Base-by-base conservation (phyloP, 1,140 invertebrate species). In the Danaus plexippus region DNA sequence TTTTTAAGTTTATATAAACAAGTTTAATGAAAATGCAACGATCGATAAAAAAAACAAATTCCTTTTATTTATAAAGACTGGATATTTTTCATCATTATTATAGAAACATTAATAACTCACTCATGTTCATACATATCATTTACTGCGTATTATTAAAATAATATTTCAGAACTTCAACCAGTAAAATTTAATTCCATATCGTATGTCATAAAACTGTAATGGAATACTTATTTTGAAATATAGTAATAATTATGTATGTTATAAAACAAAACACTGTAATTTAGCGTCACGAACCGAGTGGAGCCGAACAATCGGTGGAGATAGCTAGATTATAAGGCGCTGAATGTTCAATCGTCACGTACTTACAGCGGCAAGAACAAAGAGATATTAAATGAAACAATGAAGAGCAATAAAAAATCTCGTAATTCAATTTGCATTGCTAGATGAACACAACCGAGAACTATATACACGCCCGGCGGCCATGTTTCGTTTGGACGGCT, bases 341-440 rank as follows among this genome's bases (percentile, higher is more conserved):
- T 73, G 76, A 82, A 71, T 65, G 80, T 72, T 78, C 77, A 69
- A 71, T 81, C 84, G 80, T 85, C 84, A 85, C 84, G 84, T 87
- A 82, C 64, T 79, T 72, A 71, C 61, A 44, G 51, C 81, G 78
- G 81, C 71, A 75, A 80, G 73, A 85, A 85, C 80, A 87, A 85
- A 87, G 84, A 59, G 62, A 64, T 64, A 71, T 75, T 72, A 76
- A 32, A 32, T 32, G 22, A 32, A 77, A 82, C 80, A 80, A 84
- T 82, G 80, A 73, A 77, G 66, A 52, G 61, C 60, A 62, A 81
- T 76, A 85, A 84, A 85, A 87, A 85, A 73, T 81, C 76, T 67
- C 79, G 85, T 87, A 84, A 87, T 85, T 87, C 75, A 84, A 87
- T 87, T 87, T 87, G 81, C 84, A 87, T 87, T 67, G 73, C 77